A percentile compares a stretch with the other conserved stretches of the same genome.
Conservation (phyloP, 2,888 invertebrate species). For the Ectemnius cavifrons region DNA sequence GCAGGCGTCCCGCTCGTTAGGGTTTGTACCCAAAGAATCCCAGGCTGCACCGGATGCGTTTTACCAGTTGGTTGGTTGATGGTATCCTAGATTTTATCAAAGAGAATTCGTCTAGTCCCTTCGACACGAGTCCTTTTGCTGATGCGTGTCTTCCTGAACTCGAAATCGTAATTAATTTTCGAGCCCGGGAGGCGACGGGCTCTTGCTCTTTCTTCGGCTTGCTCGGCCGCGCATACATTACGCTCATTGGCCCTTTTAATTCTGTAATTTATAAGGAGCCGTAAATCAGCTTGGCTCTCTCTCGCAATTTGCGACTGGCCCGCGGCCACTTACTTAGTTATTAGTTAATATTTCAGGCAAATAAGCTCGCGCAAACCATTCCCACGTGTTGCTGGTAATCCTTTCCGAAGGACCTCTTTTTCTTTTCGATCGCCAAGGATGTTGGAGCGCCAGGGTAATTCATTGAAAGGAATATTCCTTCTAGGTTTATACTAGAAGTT, state of each 20-base stretch:
- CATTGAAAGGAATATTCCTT: constrained; percentile 6
- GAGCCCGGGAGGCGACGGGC: background rate
- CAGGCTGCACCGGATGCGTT: background rate
- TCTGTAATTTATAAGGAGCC: constrained; percentile 27
- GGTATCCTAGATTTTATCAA: constrained; percentile 19
- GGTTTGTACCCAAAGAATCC: constrained; percentile 14
- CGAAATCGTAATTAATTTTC: constrained; percentile 5
- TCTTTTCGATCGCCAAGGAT: too few species aligned
- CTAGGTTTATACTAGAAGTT: too few species aligned
- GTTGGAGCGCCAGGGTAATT: background rate
- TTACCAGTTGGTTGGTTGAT: constrained; percentile 4
- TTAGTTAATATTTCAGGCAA: constrained; percentile 9
- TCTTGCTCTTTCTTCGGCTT: background rate
- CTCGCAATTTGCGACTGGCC: constrained; percentile 16
- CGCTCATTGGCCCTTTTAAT: constrained; percentile 30
- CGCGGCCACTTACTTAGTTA: background rate
- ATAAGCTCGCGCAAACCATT: constrained; percentile 3
- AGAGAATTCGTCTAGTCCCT: background rate
- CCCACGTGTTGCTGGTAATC: constrained; percentile 17
- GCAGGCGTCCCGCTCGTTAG: constrained; percentile 46
- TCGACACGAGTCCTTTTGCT: background rate
- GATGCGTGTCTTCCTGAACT: background rate
- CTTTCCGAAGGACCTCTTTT: background rate
- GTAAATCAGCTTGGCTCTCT: constrained; percentile 37
- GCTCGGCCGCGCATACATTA: constrained; percentile 4